Conservation (phyloP, 2,113 vertebrate genomes). For the Vombatus ursinus region DNA sequence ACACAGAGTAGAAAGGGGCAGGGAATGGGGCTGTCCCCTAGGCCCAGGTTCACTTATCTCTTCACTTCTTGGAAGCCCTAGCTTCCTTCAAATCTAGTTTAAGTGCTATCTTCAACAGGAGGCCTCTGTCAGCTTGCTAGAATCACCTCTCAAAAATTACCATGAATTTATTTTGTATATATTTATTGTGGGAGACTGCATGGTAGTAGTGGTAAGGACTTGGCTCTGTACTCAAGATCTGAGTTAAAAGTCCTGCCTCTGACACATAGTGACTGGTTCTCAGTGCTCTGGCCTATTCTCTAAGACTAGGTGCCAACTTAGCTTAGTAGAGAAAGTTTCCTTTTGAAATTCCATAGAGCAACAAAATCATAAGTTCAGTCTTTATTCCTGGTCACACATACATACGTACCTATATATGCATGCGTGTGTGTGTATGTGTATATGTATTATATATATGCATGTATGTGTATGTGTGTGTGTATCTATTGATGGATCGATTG, state of each 20-base stretch:
- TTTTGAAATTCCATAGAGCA: background rate
- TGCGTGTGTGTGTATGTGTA: background rate
- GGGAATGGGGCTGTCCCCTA: background rate
- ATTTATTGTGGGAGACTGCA: background rate
- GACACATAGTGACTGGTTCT: no score
- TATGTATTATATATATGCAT: no score
- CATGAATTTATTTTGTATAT: background rate
- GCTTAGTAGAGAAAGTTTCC: background rate
- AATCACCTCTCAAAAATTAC: background rate
- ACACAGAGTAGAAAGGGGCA: background rate
- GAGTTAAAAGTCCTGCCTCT: background rate
- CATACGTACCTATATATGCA: rapidly evolving
- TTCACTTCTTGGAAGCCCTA: background rate
- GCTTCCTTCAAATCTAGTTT: background rate
- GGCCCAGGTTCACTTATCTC: background rate
- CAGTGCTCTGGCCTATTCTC: background rate
- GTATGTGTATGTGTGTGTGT: background rate
- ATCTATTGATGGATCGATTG: no score
- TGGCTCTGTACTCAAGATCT: background rate
- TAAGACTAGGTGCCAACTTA: background rate
- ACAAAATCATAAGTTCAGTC: background rate
- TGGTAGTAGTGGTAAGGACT: no score
- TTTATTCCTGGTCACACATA: background rate
- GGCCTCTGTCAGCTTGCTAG: background rate
- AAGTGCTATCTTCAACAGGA: background rate